Evolutionary conservation across 2,113 vertebrate species (phyloP).

Genomic region (Heteronetta atricapilla): DNA sequence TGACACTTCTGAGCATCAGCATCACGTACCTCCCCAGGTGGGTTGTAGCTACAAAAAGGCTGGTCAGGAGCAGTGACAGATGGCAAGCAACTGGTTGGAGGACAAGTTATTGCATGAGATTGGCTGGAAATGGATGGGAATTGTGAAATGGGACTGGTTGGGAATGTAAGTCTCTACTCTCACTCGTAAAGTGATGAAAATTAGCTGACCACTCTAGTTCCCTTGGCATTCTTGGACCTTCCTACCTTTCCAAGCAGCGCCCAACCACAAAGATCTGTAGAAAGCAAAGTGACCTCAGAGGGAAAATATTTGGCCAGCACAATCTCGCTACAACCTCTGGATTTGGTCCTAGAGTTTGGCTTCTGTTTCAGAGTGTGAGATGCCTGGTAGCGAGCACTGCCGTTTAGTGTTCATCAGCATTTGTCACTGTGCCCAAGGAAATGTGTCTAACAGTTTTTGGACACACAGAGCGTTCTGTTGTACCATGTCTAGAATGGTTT

Average conservation of each 20-base stretch:
- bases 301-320: not conserved
- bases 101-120: conserved; percentile 22
- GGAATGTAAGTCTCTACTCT: not conserved
- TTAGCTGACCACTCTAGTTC: not conserved
- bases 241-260: not conserved
- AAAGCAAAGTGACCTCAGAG: conserved; percentile 1
- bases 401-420: conserved; percentile 30
- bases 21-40: not conserved
- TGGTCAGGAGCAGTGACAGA: conserved; percentile 34
- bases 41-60: not conserved
- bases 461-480: conserved; percentile 29
- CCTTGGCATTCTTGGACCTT: not conserved
- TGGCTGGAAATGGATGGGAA: conserved; percentile 15
- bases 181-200: conserved; percentile 16
- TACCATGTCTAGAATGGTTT: conserved; percentile 19
- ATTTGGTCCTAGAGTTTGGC: conserved; percentile 11
- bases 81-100: conserved; percentile 21
- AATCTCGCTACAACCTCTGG: not conserved
- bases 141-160: not conserved
- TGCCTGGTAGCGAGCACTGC: not conserved
- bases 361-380: not conserved
- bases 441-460: conserved; percentile 51
- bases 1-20: not conserved
- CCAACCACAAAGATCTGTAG: not conserved
- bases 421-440: conserved; percentile 49